Base-by-base conservation (phyloP, 2,888 invertebrate species). In the Cabera pusaria region DNA sequence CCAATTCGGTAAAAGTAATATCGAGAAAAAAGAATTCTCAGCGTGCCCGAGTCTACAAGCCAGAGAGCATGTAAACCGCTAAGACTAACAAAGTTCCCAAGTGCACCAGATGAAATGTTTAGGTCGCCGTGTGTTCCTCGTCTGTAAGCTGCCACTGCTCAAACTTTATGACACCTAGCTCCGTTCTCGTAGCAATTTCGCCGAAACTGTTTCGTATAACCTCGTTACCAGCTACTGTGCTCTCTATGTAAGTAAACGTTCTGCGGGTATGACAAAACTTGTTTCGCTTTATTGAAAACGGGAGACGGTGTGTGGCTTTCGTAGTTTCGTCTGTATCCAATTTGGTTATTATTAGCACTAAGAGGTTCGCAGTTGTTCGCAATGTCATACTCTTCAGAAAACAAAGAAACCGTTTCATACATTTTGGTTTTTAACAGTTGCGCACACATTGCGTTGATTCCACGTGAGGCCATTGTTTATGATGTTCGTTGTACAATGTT, bases 81-180 rank as follows among this genome's bases (percentile, higher is more conserved):
- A 49, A 53, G 56, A 61, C 49, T 54, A 64, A 65, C 72, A 65
- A 70, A 64, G 67, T 73, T 68, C 59, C 47, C 44, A 55, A 57
- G 58, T 53, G 49, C 56, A 62, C 52, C 64, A 71, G 66, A 67
- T 72, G 72, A 66, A 73, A 76, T 67, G 48, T 50, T 52, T 52
- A 67, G 61, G 67, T 64, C 52, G 64, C 59, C 69, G 59, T 73
- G 79, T 76, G 77, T 72, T 75, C 64, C 65, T 75, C 73, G 74
- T 73, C 72, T 70, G 79, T 69, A 72, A 71, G 63, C 72, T 72
- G 72, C 75, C 64, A 68, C 65, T 65, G 62, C 69, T 64, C 64
- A 73, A 84, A 85, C 75, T 85, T 86, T 85, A 86, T 81, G 83
- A 82, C 78, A 81, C 72, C 75, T 68, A 67, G 73, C 74, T 64